Base-by-base conservation (phyloP, 2,888 invertebrate species). In the Pinctada fucata region DNA sequence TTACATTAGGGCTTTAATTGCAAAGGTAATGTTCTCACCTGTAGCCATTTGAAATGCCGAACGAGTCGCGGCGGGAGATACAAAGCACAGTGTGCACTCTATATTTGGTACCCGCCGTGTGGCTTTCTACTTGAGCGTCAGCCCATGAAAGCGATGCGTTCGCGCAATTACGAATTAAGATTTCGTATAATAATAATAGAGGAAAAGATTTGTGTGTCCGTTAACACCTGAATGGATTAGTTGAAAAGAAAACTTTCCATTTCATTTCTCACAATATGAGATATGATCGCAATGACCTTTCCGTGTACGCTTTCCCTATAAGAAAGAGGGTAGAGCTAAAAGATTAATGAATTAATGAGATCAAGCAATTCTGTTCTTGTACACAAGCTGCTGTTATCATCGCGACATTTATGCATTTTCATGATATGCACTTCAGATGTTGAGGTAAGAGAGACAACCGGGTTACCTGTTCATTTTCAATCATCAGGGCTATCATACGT, bases 1-100 rank as follows among this genome's bases (percentile, higher is more conserved):
- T 75, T 75, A 79, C 75, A 79, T 79, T 75, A 79, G 68, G 72
- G 72, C 63, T 66, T 75, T 79, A 79, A 79, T 79, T 79, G 75
- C 72, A 79, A 67, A 79, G 79, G 79, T 79, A 79, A 79, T 75
- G 67, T 75, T 75, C 69, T 67, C 71, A 68, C 72, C 79, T 71
- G 66, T n/a, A 49, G 70, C 51, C 69, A 69, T 6, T 31, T 49
- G 63, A 63, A 63, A 45, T 69, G 63, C 68, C 74, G 48, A 74
- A 70, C 51, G 16, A 48, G 49, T 51, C 50, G 63, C 78, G 47
- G 70, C 74, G 68, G 78, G 78, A 68, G 65, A 63, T 64, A 70
- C 74, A 74, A 73, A 64, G 70, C 64, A 70, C 47, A 72, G 64
- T 73, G 70, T 70, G 78, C 74, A 74, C 70, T 51, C 50, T 66